Evolutionary conservation across 92 coral and sea anemone species (phyloP), one percentile per base, ranked within the genome.

Genomic region (Plumapathes pennacea): DNA sequence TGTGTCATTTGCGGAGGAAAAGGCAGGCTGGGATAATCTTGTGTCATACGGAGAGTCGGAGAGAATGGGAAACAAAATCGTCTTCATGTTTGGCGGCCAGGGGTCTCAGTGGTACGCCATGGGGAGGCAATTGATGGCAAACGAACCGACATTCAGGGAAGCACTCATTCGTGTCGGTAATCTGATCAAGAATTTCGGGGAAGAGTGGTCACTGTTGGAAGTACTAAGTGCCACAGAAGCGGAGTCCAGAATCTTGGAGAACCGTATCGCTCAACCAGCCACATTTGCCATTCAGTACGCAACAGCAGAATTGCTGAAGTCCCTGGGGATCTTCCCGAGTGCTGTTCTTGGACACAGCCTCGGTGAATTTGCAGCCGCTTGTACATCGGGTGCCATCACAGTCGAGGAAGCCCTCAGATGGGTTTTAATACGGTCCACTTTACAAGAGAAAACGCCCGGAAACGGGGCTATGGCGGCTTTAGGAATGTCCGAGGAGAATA

Each of bases 291-390:
- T 90, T 11, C 90, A 86, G 39, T 86, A 78, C 36, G 89, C 90
- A 4, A 78, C 86, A 8, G 88, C 79, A 7, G 57, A 71, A 38
- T 65, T 90, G 5, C 85, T 90, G 13, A 74, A 54, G 46, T 86
- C 95, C n/a, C 86, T 90, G 95, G 94, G 85, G 28, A 61, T 90
- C 36, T 30, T 62, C 14, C 97, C 97, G 1, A 51, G 85, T 1
- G 97, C 90, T 14, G 95, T 90, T 9, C 50, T 90, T 25, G 97
- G 97, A 0, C 97, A 90, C 52, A 90, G 97, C 61, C 74, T 90
- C n/a, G 97, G 97, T 25, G 97, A 90, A 57, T 48, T 72, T 38
- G 90, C 97, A 26, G 95, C 95, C 12, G 88, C 95, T 27, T 81
- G 89, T 29, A 65, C 64, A 3, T 80, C 87, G 3, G 80, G 84